These are phyloP conservation scores for Leucoraja ocellata DNA, from an alignment of 2,797 vertebrate genomes.

Conservation along the genomic window DNA sequence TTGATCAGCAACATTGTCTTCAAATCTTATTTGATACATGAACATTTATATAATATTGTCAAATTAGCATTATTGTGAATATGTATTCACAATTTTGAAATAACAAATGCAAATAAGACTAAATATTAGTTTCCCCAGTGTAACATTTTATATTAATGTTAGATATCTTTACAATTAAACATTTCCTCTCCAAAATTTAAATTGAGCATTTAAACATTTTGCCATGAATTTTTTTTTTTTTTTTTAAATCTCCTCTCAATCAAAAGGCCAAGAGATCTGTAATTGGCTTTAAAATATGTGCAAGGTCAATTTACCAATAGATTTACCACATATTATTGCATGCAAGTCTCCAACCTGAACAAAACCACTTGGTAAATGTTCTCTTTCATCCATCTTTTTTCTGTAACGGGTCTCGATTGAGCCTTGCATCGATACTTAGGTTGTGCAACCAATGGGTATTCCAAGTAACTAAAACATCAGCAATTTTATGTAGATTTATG, in stretches of 20 bases:
- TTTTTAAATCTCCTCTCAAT: constrained; percentile 54
- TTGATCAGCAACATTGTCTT: background rate
- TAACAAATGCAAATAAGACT: background rate
- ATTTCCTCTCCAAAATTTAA: background rate
- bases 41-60: too few species aligned
- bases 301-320: background rate
- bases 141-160: background rate
- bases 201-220: background rate
- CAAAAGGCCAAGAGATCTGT: constrained; percentile 59
- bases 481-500: constrained; percentile 51
- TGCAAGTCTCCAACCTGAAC: background rate
- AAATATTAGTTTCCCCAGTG: background rate
- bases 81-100: too few species aligned
- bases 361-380: background rate
- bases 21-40: background rate
- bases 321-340: background rate
- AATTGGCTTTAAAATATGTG: constrained; percentile 33
- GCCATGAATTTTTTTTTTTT: constrained; percentile 47
- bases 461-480: constrained; percentile 55
- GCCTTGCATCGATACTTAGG: background rate
- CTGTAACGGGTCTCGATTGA: background rate
- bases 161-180: background rate
- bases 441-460: constrained; percentile 43
- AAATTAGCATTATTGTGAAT: background rate
- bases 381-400: background rate